phyloP scores from a whole-genome alignment of 2,797 vertebrate species.

The Brachyrhaphis roseni region DNA sequence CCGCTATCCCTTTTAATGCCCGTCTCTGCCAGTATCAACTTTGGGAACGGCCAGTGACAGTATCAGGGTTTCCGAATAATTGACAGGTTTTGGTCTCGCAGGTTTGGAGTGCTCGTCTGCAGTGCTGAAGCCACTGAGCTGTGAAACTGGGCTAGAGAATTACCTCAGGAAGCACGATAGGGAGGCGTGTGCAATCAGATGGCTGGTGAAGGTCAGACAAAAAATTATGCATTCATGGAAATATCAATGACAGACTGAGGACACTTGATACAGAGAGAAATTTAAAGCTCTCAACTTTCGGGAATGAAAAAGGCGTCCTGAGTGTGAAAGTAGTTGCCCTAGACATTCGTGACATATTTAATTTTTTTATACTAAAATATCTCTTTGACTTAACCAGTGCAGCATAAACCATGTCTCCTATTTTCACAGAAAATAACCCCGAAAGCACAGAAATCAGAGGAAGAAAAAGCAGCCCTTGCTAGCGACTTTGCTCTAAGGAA shows the following conservation, averaged over 20 bases:
- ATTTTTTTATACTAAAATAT: slow-evolving; percentile 10
- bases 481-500: not conserved
- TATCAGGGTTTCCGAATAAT: slow-evolving; percentile 51
- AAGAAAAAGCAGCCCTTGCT: not conserved
- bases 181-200: slow-evolving; percentile 48
- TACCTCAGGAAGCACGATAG: slow-evolving; percentile 65
- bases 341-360: slow-evolving; percentile 10
- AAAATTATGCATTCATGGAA: slow-evolving; percentile 55
- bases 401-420: not conserved
- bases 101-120: slow-evolving; percentile 58
- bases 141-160: slow-evolving; percentile 71
- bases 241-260: slow-evolving; percentile 52
- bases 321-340: slow-evolving; percentile 36
- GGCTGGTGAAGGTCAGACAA: slow-evolving; percentile 69
- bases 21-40: slow-evolving; percentile 44
- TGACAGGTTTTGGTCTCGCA: slow-evolving; percentile 65
- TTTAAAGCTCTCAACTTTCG: slow-evolving; percentile 34
- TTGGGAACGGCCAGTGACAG: slow-evolving; percentile 56
- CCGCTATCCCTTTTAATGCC: slow-evolving; percentile 46
- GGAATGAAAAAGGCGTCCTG: slow-evolving; percentile 29
- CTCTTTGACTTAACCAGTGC: not conserved
- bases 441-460: not conserved
- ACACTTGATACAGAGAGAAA: slow-evolving; percentile 27
- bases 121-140: slow-evolving; percentile 53
- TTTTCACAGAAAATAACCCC: not conserved